These are phyloP conservation scores for Gambusia holbrooki DNA, from an alignment of 2,113 vertebrate genomes.

Conservation along the genomic window DNA sequence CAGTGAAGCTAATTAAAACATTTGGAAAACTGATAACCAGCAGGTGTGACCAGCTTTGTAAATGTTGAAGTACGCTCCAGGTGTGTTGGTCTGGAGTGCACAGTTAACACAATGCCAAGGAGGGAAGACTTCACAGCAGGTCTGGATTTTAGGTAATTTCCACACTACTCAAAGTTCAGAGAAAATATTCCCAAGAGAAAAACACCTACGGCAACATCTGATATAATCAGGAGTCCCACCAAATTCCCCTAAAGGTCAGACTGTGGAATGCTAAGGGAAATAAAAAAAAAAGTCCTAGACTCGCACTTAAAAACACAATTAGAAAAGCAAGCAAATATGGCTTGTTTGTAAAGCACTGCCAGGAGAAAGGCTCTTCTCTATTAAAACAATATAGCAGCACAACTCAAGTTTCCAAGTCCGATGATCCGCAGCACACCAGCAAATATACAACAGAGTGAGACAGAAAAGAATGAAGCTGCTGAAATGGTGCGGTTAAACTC, in stretches of 20 bases:
- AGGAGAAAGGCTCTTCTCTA: too few relatives aligned
- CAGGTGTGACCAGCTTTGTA: neutral
- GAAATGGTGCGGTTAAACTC: neutral
- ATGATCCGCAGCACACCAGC: too few relatives aligned
- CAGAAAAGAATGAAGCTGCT: neutral
- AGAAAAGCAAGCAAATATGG: too few relatives aligned
- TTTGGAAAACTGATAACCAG: neutral
- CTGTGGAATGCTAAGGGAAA: too few relatives aligned
- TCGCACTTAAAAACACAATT: too few relatives aligned
- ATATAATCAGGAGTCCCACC: too few relatives aligned
- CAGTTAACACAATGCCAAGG: neutral
- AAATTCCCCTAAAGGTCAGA: too few relatives aligned
- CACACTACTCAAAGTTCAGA: neutral
- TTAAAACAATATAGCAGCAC: too few relatives aligned
- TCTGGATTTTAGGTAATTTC: neutral
- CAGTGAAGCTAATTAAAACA: neutral
- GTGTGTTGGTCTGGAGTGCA: neutral
- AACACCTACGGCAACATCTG: neutral
- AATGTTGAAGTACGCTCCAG: neutral
- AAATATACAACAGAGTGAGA: neutral
- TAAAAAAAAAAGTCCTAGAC: too few relatives aligned
- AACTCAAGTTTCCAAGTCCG: too few relatives aligned
- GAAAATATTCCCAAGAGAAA: neutral
- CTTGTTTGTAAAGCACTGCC: too few relatives aligned
- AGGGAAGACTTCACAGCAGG: neutral